Evolutionary conservation across 2,113 vertebrate genomes (phyloP), one percentile per base, ranked within the genome.

Genomic region (Oncorhynchus tshawytscha): DNA sequence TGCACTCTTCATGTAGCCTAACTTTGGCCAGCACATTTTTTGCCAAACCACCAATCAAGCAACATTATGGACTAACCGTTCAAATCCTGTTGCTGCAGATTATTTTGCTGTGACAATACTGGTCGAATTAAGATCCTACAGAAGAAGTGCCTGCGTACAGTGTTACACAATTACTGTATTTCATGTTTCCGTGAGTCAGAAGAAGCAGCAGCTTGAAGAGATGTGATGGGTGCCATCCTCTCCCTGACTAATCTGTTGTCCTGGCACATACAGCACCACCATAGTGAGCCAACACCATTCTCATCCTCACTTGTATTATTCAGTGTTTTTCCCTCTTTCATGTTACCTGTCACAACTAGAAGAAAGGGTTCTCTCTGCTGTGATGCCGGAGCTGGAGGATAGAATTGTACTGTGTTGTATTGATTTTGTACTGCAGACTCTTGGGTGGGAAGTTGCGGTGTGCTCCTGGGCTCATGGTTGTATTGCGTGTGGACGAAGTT

Each of bases 151-250:
- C 7, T 1, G 34, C 1, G 7, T 8, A 7, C 82, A 83, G 84
- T 83, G 85, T 74, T 81, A 51, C 49, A 51, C 49, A 51, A 81
- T 60, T 22, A 77, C 84, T 89, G 82, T 80, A 79, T 86, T 81
- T 81, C 83, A 78, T 84, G 84, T 86, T 87, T 78, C 84, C 70
- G 84, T 91, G 89, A 91, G 78, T 90, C 88, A 90, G 73, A 86
- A 77, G 65, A 78, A 85, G 77, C 71, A 78, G 82, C 86, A 78
- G 85, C 83, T 18, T 84, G 79, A 88, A 27, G 86, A 72, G 86
- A 57, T 2, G 20, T 64, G 6, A 79, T 34, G 34, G 77, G 51
- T 85, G 79, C 1, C 75, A 66, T 79, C 64, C 80, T 88, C 78
- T 22, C n/a, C 68, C 39, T 70, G 68, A 70, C n/a, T 45, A 39